These are phyloP conservation scores for Heterodera filipjevi DNA, from an alignment of 2,888 invertebrate species.

Conservation along the genomic window DNA sequence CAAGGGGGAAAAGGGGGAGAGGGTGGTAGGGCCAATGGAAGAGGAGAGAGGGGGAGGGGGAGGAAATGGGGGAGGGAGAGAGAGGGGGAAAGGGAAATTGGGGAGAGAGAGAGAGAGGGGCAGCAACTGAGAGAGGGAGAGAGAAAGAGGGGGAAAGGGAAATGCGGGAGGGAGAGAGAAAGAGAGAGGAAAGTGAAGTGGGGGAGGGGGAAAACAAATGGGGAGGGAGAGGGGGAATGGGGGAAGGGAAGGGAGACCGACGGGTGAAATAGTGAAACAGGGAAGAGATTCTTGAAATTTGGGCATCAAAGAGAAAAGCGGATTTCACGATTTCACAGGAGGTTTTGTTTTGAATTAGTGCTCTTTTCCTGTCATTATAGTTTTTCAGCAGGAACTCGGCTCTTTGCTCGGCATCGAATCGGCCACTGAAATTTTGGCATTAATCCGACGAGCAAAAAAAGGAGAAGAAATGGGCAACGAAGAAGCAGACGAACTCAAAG, in stretches of 20 bases:
- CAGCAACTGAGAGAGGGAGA: no score
- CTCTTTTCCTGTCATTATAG: background rate
- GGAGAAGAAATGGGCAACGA: background rate
- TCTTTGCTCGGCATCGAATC: conserved; percentile 27
- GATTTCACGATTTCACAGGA: no score
- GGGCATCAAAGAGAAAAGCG: background rate
- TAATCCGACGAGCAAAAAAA: conserved; percentile 20
- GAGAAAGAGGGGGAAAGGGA: no score
- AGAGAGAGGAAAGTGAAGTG: no score
- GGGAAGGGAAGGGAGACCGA: no score
- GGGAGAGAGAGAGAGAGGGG: background rate
- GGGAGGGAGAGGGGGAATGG: no score
- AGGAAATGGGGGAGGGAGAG: background rate
- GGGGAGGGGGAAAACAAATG: no score
- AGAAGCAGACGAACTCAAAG: background rate
- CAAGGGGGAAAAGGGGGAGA: background rate
- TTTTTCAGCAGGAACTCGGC: conserved; percentile 29
- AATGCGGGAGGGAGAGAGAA: no score
- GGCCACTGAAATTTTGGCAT: conserved; percentile 34
- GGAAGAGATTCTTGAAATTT: no score
- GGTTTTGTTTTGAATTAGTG: background rate
- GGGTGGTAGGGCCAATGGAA: no score
- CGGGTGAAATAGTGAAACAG: background rate
- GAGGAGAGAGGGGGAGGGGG: background rate
- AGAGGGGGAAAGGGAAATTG: no score